Base-by-base conservation (phyloP, 2,888 invertebrate genomes). In the Flexamia atlantica region DNA sequence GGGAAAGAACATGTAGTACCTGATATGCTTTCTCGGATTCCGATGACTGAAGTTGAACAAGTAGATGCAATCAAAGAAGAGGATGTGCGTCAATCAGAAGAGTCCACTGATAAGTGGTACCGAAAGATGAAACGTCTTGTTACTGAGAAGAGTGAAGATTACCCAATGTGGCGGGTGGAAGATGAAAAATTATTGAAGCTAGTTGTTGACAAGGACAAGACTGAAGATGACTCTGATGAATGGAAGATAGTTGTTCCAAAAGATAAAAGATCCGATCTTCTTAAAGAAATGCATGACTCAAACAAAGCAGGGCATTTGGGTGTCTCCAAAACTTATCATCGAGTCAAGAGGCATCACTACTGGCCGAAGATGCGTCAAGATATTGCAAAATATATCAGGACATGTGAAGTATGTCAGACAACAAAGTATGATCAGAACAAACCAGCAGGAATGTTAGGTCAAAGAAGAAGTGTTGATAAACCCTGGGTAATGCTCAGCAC, bases 41-140 rank as follows among this genome's bases (percentile, higher is more conserved):
- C 60, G 7, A 14, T n/a, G n/a, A n/a, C n/a, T n/a, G n/a, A n/a
- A n/a, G n/a, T n/a, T n/a, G 88, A 88, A 57, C 36, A 83, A 7
- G 86, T 86, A 28, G 88, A 87, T 42, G 70, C 85, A 0, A 85
- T 85, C 10, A 87, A 87, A 0, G 86, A 88, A 72, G 81, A 74
- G 30, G 87, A 88, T n/a, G n/a, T n/a, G n/a, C n/a, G n/a, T n/a
- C n/a, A n/a, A n/a, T n/a, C n/a, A n/a, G n/a, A n/a, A n/a, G n/a
- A n/a, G n/a, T n/a, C n/a, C n/a, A n/a, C n/a, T 12, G 46, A 46
- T 46, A 46, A 46, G 46, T 46, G 46, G 46, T 14, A 46, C 46
- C 9, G 14, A 14, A 46, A 46, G 9, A 46, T 46, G 46, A 12
- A 12, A 14, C 9, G 14, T 9, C 9, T 46, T 12, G 46, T 46